Base-by-base conservation (phyloP, 2,113 vertebrate genomes). In the Dicentrarchus labrax region DNA sequence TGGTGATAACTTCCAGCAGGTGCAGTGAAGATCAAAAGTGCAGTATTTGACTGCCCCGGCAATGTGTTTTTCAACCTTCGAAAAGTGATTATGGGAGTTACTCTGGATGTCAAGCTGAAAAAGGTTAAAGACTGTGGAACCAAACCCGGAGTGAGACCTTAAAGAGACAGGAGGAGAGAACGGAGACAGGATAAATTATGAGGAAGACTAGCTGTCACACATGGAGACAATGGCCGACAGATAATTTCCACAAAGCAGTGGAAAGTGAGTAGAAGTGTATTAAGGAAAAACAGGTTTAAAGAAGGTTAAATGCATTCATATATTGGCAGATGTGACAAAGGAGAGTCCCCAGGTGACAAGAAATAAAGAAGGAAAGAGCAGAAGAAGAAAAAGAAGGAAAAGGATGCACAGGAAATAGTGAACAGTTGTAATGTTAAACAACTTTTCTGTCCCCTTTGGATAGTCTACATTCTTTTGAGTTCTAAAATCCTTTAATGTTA, bases 31-130 rank as follows among this genome's bases (percentile, higher is more conserved):
- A 70, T 71, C 53, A 59, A 65, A 80, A 65, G 70, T 71, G 47
- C 24, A 68, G 39, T 48, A 70, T 56, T 73, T 66, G 64, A 83
- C 72, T 50, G 4, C 38, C 57, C 9, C 8, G 21, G 56, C 24
- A 78, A 62, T 75, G 10, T 48, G 41, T 24, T 56, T 74, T 80
- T 53, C 60, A 75, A 77, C 75, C 60, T 82, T 36, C 72, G 30
- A 64, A n/a, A 72, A 61, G 65, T n/a, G 2, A 76, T 61, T 53
- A n/a, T 0, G 30, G 9, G 8, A 67, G 41, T 51, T 43, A 71
- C 53, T 72, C 3, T 51, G 36, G 61, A 24, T 38, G 72, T 70
- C 68, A 59, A 57, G 21, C 50, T 78, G 53, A 75, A 57, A 30
- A 78, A 78, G 45, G 73, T 81, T 81, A 78, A 86, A 75, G 45